Evolutionary conservation across 2,888 invertebrate genomes (phyloP).

Genomic region (Macropis europaea): DNA sequence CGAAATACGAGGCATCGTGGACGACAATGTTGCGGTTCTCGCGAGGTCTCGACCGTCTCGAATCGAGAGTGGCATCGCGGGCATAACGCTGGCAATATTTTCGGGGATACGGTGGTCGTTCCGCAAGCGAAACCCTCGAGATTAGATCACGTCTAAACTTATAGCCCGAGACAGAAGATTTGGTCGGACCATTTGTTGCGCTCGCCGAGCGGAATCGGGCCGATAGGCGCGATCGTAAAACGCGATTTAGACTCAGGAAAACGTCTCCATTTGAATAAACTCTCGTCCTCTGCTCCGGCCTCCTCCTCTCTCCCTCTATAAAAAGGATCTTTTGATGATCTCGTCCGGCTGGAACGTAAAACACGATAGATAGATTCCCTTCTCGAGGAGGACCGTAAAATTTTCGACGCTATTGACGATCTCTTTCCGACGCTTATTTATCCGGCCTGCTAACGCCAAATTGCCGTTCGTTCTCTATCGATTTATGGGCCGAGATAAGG

Average conservation of each 20-base stretch:
- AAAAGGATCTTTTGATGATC: slow-evolving; percentile 47
- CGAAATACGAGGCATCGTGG: background rate
- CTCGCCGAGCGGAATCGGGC: slow-evolving; percentile 43
- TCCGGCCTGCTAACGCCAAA: background rate
- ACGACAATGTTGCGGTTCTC: background rate
- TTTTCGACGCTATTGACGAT: slow-evolving; percentile 8
- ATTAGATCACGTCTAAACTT: slow-evolving; percentile 57
- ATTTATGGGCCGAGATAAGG: slow-evolving; percentile 32
- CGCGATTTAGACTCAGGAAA: slow-evolving; percentile 47
- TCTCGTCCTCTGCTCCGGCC: slow-evolving; percentile 37
- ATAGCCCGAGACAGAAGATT: slow-evolving; percentile 47
- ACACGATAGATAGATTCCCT: slow-evolving; percentile 46
- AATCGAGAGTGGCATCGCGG: slow-evolving; percentile 4
- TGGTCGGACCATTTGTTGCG: slow-evolving; percentile 56
- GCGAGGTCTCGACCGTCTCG: background rate
- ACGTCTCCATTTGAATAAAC: slow-evolving; percentile 61
- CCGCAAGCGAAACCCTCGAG: slow-evolving; percentile 33
- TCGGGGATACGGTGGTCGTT: slow-evolving; percentile 12
- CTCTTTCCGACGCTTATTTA: slow-evolving; percentile 1
- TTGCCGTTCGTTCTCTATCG: slow-evolving; percentile 6
- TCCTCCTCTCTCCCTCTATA: too few relatives aligned
- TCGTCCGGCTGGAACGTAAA: slow-evolving; percentile 48
- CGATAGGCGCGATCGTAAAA: slow-evolving; percentile 57
- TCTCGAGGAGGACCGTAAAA: slow-evolving; percentile 36
- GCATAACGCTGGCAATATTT: slow-evolving; percentile 30